Percentiles rank a stretch among this genome's conserved stretches.
Evolutionary conservation across 1,140 invertebrate genomes (phyloP).

Genomic region (Eubasilissa regina): DNA sequence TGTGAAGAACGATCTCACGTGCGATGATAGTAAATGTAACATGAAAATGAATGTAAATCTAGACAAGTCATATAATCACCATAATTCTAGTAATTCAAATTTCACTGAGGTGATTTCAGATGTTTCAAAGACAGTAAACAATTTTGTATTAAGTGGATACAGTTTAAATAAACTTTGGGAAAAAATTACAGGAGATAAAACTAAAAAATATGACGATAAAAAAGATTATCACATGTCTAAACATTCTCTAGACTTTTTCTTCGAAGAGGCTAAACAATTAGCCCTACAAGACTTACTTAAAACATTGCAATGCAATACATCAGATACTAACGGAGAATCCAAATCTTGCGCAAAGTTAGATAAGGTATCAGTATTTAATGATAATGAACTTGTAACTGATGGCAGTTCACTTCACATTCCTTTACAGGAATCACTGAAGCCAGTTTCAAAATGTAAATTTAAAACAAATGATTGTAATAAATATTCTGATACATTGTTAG

Average conservation of each 20-base stretch:
- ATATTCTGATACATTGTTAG: not conserved
- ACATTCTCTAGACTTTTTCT: slow-evolving; percentile 41
- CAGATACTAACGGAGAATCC: not conserved
- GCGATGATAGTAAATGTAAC: too few relatives aligned
- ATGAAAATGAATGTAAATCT: too few relatives aligned
- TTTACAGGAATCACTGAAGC: not conserved
- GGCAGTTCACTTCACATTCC: not conserved
- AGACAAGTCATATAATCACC: too few relatives aligned
- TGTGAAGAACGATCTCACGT: too few relatives aligned
- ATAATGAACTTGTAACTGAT: not conserved
- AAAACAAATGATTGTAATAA: slow-evolving; percentile 2
- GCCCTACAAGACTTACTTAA: slow-evolving; percentile 37
- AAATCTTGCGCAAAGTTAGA: not conserved
- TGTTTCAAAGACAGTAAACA: not conserved
- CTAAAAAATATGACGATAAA: slow-evolving; percentile 32
- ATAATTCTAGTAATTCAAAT: not conserved
- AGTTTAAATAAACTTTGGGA: slow-evolving; percentile 48
- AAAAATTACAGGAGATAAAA: slow-evolving; percentile 44
- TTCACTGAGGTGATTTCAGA: not conserved
- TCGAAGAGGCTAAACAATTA: slow-evolving; percentile 46
- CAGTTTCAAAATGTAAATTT: slow-evolving; percentile 3
- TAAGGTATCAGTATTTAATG: not conserved
- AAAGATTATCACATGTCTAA: slow-evolving; percentile 39
- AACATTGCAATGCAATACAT: slow-evolving; percentile 16
- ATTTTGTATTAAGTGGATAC: slow-evolving; percentile 26